Conservation (phyloP, 2,888 invertebrate species). For the Lysandra bellargus region DNA sequence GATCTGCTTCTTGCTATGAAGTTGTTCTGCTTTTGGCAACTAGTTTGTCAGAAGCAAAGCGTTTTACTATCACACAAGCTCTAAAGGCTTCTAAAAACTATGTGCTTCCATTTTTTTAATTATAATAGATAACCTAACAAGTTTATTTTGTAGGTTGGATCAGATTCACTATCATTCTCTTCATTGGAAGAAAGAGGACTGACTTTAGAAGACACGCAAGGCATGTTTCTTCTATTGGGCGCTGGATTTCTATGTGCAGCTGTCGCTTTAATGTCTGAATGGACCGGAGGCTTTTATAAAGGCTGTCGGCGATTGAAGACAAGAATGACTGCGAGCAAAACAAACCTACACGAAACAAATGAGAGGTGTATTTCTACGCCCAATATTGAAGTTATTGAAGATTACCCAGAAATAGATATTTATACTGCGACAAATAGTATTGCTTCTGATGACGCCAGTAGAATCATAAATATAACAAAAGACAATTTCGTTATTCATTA, state of each 20-base stretch:
- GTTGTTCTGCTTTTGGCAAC: no score
- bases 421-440: conserved; percentile 51
- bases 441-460: conserved; percentile 59
- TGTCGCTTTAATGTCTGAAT: conserved; percentile 84
- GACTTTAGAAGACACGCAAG: conserved; percentile 90
- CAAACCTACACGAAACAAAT: conserved; percentile 41
- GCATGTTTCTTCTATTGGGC: conserved; percentile 88
- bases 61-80: no score
- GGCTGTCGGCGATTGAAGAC: conserved; percentile 61
- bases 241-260: conserved; percentile 85
- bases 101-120: no score
- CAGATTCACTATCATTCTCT: conserved; percentile 63
- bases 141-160: conserved; percentile 59
- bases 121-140: no score
- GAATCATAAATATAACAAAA: conserved; percentile 61
- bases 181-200: conserved; percentile 85
- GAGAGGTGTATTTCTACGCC: conserved; percentile 52
- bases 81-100: no score
- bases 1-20: no score
- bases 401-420: conserved; percentile 46
- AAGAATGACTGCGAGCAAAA: conserved; percentile 43
- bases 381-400: conserved; percentile 38
- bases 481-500: conserved; percentile 62
- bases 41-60: no score
- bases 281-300: conserved; percentile 84